A percentile compares a stretch with the other conserved stretches of the same genome.
phyloP scores from a whole-genome alignment of 2,888 invertebrate genomes.

The Erebia palarica region DNA sequence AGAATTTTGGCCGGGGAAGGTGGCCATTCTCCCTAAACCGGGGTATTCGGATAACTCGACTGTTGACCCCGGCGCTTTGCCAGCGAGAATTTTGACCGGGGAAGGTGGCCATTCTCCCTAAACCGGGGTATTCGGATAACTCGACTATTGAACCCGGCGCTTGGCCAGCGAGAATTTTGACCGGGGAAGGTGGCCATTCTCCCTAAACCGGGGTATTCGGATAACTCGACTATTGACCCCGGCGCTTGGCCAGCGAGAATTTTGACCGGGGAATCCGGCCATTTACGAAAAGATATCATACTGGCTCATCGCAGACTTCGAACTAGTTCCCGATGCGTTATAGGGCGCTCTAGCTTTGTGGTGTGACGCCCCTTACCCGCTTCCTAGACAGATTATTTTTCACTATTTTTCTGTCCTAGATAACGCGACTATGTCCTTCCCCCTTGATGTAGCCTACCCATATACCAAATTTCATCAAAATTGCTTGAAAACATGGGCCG shows the following conservation, averaged over 20 bases:
- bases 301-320: conserved; percentile 89
- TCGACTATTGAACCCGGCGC: conserved; percentile 58
- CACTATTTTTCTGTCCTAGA: not conserved
- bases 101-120: conserved; percentile 88
- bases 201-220: too few relatives aligned
- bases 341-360: conserved; percentile 87
- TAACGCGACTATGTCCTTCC: too few relatives aligned
- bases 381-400: conserved; percentile 86
- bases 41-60: too few relatives aligned
- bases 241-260: too few relatives aligned
- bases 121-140: too few relatives aligned
- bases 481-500: too few relatives aligned
- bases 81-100: conserved; percentile 86
- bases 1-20: conserved; percentile 92
- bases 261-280: too few relatives aligned
- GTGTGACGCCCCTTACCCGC: conserved; percentile 88
- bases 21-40: conserved; percentile 76
- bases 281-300: conserved; percentile 88
- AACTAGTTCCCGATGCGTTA: conserved; percentile 91
- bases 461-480: too few relatives aligned
- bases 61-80: conserved; percentile 59
- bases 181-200: conserved; percentile 94
- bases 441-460: too few relatives aligned
- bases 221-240: too few relatives aligned
- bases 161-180: conserved; percentile 79